Conservation (phyloP, 92 coral and sea anemone genomes). For the Porites divaricata region DNA sequence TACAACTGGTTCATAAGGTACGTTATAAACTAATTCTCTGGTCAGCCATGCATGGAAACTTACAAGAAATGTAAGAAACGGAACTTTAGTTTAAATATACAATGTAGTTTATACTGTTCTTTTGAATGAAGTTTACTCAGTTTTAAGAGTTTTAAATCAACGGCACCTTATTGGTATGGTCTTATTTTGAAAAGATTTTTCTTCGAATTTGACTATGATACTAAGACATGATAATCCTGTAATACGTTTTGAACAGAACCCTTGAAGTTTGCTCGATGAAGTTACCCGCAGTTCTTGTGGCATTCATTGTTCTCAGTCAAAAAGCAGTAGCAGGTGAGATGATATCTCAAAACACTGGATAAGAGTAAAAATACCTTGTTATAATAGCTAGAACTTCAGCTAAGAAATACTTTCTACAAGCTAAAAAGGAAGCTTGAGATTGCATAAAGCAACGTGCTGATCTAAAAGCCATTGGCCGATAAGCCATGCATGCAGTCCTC, state of each 20-base stretch:
- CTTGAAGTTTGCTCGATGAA: conserved; percentile 32
- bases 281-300: conserved; percentile 52
- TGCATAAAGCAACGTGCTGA: too few species aligned
- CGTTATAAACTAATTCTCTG: not conserved
- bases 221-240: not conserved
- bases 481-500: too few species aligned
- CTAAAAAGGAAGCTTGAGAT: too few species aligned
- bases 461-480: too few species aligned
- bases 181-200: not conserved
- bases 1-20: not conserved
- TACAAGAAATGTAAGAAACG: not conserved
- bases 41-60: not conserved
- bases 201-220: not conserved
- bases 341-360: not conserved
- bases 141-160: not conserved
- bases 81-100: not conserved
- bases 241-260: conserved; percentile 6
- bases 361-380: not conserved
- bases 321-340: conserved; percentile 38
- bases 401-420: not conserved
- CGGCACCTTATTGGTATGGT: not conserved
- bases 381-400: not conserved
- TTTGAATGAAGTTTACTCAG: too few species aligned
- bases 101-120: not conserved
- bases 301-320: conserved; percentile 38